Evolutionary conservation across 1,140 invertebrate species (phyloP).

Genomic region (Elysia chlorotica): DNA sequence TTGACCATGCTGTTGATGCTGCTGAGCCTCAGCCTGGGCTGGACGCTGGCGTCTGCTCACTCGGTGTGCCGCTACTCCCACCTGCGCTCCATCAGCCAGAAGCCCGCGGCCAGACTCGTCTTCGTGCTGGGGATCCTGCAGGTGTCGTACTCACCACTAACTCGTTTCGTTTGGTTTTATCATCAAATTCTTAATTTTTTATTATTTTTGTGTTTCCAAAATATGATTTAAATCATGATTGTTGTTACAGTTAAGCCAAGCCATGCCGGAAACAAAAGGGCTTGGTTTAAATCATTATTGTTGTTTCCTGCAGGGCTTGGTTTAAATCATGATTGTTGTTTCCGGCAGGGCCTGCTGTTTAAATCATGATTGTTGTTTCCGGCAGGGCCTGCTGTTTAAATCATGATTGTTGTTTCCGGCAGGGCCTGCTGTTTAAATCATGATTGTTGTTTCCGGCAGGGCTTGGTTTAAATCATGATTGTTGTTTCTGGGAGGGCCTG

Average conservation of each 20-base stretch:
- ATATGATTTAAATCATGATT: no score
- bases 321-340: no score
- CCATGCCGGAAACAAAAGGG: no score
- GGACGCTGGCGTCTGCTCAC: constrained; percentile 53
- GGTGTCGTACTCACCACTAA: constrained; percentile 26
- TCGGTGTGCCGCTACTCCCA: constrained; percentile 43
- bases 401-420: not conserved
- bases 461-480: no score
- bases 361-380: constrained; percentile 10
- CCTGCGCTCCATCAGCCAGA: constrained; percentile 46
- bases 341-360: no score
- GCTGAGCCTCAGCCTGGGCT: constrained; percentile 54
- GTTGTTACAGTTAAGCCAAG: no score
- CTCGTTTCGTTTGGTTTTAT: not conserved
- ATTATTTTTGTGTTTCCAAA: no score
- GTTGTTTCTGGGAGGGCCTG: no score
- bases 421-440: not conserved
- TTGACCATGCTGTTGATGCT: constrained; percentile 58
- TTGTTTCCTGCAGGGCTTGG: no score
- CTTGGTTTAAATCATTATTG: no score
- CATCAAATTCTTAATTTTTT: no score
- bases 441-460: not conserved
- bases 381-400: constrained; percentile 47
- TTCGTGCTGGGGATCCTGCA: constrained; percentile 49
- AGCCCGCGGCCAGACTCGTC: constrained; percentile 53